Base-by-base conservation (phyloP, 64 coral and sea anemone genomes). In the Dendrophyllia cribrosa region DNA sequence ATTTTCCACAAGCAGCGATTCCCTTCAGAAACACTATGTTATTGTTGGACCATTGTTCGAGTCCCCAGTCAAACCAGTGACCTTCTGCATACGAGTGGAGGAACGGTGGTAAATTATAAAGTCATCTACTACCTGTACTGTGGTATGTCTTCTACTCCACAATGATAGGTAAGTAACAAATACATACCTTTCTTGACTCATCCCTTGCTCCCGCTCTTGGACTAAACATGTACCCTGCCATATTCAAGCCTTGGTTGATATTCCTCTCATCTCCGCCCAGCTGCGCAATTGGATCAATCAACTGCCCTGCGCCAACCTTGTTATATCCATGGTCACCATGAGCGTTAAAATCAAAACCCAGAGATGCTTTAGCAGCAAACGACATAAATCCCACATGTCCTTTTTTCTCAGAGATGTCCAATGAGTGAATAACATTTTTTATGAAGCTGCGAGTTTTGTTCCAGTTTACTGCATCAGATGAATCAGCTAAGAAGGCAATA, bases 401-500 rank as follows among this genome's bases (percentile, higher is more conserved):
- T 3, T 26, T 61, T 14, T 75, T 49, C 50, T 63, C 64, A 19
- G 90, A 92, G 62, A 92, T 86, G 59, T 92, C 90, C 49, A 92
- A 76, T 10, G 90, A 86, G 22, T 83, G 80, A 55, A 86, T 73
- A 3, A 92, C 45, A 10, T 44, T 49, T 43, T 92, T 92, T 71
- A 86, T 44, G n/a, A 85, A 92, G 11, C 53, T 13, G 44, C 26
- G 69, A 23, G 83, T 92, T 58, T 66, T 56, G 21, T 67, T 43
- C 90, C 90, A 92, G 67, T 92, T 52, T 6, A 76, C 90, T 17
- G 68, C 45, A 4, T 43, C 62, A 59, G 90, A 86, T 11, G 90
- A 84, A 75, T 92, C 90, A 53, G 73, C 90, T 21, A 92, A 43
- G 45, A 92, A 92, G 43, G 66, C 90, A 72, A 92, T 64, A 70